These are phyloP conservation scores for Carposina sasakii DNA, from an alignment of 1,140 invertebrate species.

Conservation along the genomic window DNA sequence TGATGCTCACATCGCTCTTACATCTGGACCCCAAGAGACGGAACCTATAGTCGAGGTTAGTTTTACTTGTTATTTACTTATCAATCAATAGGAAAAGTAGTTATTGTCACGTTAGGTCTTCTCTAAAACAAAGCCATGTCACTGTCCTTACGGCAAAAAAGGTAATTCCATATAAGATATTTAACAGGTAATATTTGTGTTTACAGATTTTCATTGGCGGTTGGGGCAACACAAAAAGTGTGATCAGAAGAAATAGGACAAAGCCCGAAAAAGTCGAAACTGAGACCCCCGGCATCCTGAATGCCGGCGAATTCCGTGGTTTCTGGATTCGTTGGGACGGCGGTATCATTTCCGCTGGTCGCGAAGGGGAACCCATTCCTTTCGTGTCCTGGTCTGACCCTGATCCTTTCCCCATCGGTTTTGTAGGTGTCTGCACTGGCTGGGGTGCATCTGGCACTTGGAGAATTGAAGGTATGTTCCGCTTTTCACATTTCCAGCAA, in stretches of 20 bases:
- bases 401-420: slow-evolving; percentile 78
- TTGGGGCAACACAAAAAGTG: slow-evolving; percentile 88
- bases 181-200: too few relatives aligned
- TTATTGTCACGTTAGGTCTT: too few relatives aligned
- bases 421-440: slow-evolving; percentile 87
- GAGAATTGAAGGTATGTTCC: slow-evolving; percentile 83
- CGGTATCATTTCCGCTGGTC: slow-evolving; percentile 78
- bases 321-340: slow-evolving; percentile 88
- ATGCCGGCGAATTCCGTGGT: slow-evolving; percentile 80
- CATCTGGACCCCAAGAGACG: slow-evolving; percentile 75
- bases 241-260: slow-evolving; percentile 83
- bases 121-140: too few relatives aligned
- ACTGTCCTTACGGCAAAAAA: too few relatives aligned
- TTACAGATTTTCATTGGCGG: slow-evolving; percentile 86
- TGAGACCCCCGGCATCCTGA: slow-evolving; percentile 80
- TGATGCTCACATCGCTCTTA: slow-evolving; percentile 87
- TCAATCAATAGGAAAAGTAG: too few relatives aligned
- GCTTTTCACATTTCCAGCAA: not conserved
- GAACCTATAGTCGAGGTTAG: slow-evolving; percentile 84
- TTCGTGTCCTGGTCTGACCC: slow-evolving; percentile 82
- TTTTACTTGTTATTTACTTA: too few relatives aligned
- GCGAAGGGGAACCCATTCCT: slow-evolving; percentile 79
- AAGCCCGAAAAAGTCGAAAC: slow-evolving; percentile 85
- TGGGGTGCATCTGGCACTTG: slow-evolving; percentile 89
- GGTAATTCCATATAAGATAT: too few relatives aligned